Base-by-base conservation (phyloP, 2,888 invertebrate genomes). In the Drosophila cognata region DNA sequence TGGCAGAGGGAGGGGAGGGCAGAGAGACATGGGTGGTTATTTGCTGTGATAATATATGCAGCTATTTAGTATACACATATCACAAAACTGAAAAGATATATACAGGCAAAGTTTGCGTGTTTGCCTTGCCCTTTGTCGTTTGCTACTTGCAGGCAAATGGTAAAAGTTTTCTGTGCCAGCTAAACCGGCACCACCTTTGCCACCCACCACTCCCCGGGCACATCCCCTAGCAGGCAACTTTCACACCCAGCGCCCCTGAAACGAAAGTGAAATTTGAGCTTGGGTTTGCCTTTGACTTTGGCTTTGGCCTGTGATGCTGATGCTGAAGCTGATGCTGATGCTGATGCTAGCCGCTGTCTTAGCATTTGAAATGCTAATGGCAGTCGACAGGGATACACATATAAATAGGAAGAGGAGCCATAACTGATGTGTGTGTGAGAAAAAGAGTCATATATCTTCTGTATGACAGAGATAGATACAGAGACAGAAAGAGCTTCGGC, bases 361-460 rank as follows among this genome's bases (percentile, higher is more conserved):
- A 72, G 60, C 77, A 71, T 87, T 87, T 79, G 79, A 83, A 83
- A 85, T 85, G 81, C 86, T 81, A 85, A 88, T 84, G 88, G 48
- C 75, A 84, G 58, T 57, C 60, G 46, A 48, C 57, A 57, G 16
- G 74, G 58, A 51, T 29, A 56, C 36, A 43, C 33, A 61, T 13
- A 61, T 11, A 68, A 13, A 61, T 25, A 21, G 5, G n/a, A 65
- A 35, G 43, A 38, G 38, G 28, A 13, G n/a, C 56, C 18, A 36
- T 52, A 21, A 25, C 25, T 50, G 28, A 38, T 29, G 25, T 61
- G 36, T 53, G 36, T 50, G 28, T 36, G n/a, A 31, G 21, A 18
- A 28, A 4, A 29, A 18, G 38, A 35, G 25, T 16, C 13, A 46
- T 7, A 46, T 46, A 21, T 21, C 21, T 3, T 46, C 4, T 46